Base-by-base conservation (phyloP, 2,888 invertebrate species). In the Hanleya hanleyi region DNA sequence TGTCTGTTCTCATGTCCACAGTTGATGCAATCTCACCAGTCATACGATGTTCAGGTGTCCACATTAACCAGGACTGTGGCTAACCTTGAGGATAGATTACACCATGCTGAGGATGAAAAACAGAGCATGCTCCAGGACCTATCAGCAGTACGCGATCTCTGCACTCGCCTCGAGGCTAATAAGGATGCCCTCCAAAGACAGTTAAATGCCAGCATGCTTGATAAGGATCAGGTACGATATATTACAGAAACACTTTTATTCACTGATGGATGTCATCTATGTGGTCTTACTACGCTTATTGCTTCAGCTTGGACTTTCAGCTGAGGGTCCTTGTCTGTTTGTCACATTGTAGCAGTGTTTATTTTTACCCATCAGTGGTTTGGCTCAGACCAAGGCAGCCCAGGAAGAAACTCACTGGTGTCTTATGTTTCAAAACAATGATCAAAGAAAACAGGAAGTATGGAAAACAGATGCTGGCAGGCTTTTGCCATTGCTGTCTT, bases 131-230 rank as follows among this genome's bases (percentile, higher is more conserved):
- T 87, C 37, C 82, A 84, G 38, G 91, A 91, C 74, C 78, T 91
- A 50, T 82, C 86, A 0, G 87, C 90, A 9, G 85, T 89, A 1
- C 81, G 90, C 35, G 90, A 91, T 76, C 85, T 90, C 32, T 89
- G 89, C 76, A 83, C 88, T 22, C 81, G 87, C 37, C 83, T 91
- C 12, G 91, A 91, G 80, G 84, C 84, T 0, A 84, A 83, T 35
- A 91, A 90, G 75, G 90, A 91, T 51, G 81, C 84, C 1, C 78
- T 90, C 41, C 89, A 88, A 77, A 80, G 89, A 36, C 88, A 90
- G 70, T 78, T 91, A 37, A 84, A 88, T 22, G 81, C 85, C n/a
- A 78, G 86, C 32, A 83, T 85, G 51, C 80, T 89, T 47, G 91
- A 91, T 70, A 86, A 86, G 61, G 90, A 91, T 76, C 88, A 90